Conservation (phyloP, 2,888 invertebrate species). For the Oscheius myriophilus region DNA sequence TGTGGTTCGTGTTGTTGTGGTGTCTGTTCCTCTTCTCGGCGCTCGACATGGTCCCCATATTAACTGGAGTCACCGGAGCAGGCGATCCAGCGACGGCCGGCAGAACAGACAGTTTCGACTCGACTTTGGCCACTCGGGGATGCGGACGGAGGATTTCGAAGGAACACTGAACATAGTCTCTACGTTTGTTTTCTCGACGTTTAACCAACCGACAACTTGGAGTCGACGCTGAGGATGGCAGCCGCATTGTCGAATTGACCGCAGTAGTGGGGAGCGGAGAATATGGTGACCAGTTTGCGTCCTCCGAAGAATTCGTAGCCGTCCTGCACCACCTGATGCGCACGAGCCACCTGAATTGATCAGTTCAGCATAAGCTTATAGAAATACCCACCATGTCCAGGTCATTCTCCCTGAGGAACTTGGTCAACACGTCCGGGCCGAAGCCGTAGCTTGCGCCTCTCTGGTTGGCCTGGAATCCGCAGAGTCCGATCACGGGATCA, state of each 20-base stretch:
- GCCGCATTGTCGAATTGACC: slow-evolving; percentile 65
- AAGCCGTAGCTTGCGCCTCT: slow-evolving; percentile 56
- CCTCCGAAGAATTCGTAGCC: slow-evolving; percentile 59
- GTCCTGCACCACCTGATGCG: slow-evolving; percentile 60
- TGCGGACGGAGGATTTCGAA: slow-evolving; percentile 56
- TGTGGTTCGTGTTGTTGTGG: too few relatives aligned
- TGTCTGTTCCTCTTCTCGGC: too few relatives aligned
- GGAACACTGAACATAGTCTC: slow-evolving; percentile 46
- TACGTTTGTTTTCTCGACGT: neutral
- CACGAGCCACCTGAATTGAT: too few relatives aligned
- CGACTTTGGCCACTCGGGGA: too few relatives aligned
- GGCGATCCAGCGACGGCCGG: too few relatives aligned
- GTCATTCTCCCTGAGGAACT: slow-evolving; percentile 39
- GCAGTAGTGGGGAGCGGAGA: slow-evolving; percentile 57
- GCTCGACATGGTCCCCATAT: too few relatives aligned
- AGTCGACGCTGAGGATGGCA: slow-evolving; percentile 62
- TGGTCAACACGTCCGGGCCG: slow-evolving; percentile 46
- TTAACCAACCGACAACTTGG: slow-evolving; percentile 46
- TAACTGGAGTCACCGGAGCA: too few relatives aligned
- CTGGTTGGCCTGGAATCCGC: slow-evolving; percentile 47
- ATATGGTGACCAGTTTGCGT: slow-evolving; percentile 51
- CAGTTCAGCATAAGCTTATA: too few relatives aligned
- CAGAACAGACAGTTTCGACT: too few relatives aligned
- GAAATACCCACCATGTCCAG: slow-evolving; percentile 51
- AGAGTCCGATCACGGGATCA: slow-evolving; percentile 50